Conservation (phyloP, 2,113 vertebrate species). For the Pongo pygmaeus region DNA sequence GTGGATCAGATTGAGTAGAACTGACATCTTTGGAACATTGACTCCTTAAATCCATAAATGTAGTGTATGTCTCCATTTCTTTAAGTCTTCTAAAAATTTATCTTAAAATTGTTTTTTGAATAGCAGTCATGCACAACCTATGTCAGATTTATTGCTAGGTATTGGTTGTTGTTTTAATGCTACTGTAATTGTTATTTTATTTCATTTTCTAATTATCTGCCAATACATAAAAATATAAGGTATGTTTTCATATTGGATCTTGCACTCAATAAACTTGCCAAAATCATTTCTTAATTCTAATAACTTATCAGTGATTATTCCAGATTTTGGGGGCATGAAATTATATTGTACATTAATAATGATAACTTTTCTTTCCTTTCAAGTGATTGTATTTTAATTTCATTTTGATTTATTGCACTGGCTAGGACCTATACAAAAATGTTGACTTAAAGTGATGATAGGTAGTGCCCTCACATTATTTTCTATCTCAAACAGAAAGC, state of each 20-base stretch:
- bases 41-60: not conserved
- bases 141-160: not conserved
- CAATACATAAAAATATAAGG: not conserved
- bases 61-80: not conserved
- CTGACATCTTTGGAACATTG: not conserved
- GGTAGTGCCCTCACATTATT: not conserved
- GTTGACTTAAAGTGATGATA: not conserved
- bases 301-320: not conserved
- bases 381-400: not conserved
- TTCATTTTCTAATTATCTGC: not conserved
- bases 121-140: not conserved
- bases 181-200: not conserved
- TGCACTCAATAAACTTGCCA: not conserved
- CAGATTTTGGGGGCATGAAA: not conserved
- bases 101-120: not conserved
- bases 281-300: conserved; percentile 1
- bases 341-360: not conserved
- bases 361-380: not conserved
- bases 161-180: not conserved
- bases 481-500: not conserved
- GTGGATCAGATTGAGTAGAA: not conserved
- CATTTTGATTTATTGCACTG: conserved; percentile 9
- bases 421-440: not conserved
- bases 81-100: not conserved
- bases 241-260: not conserved